Conservation (phyloP, 1,140 invertebrate species). For the Saccostrea glomerata region DNA sequence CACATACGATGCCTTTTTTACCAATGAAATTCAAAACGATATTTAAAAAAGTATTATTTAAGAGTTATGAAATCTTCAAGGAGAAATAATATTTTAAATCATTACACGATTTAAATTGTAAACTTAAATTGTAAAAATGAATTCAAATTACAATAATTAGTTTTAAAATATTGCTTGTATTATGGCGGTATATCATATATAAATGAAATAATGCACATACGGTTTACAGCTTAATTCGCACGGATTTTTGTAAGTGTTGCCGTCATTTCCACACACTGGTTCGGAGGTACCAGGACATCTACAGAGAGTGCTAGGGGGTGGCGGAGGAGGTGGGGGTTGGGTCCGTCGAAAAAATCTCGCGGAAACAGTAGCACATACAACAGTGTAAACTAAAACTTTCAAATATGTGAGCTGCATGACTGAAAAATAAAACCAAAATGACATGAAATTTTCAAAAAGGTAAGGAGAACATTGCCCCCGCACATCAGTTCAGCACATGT, state of each 20-base stretch:
- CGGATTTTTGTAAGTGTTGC: background rate
- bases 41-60: no score
- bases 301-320: background rate
- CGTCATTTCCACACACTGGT: slow-evolving; percentile 1
- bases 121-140: no score
- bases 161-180: no score
- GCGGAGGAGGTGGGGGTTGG: background rate
- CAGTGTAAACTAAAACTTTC: background rate
- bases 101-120: no score
- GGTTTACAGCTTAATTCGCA: background rate
- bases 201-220: background rate
- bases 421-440: background rate
- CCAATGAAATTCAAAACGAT: no score
- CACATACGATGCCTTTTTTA: no score
- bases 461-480: background rate
- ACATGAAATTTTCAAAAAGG: background rate
- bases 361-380: background rate
- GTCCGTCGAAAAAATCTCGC: background rate
- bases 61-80: no score
- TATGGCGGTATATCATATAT: background rate
- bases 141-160: no score
- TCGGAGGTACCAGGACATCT: background rate
- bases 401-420: background rate
- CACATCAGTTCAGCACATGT: background rate
- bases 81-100: no score